A percentile compares a stretch with the other conserved stretches of the same genome.
Conservation (phyloP, 2,113 vertebrate species). For the Rynchops niger region DNA sequence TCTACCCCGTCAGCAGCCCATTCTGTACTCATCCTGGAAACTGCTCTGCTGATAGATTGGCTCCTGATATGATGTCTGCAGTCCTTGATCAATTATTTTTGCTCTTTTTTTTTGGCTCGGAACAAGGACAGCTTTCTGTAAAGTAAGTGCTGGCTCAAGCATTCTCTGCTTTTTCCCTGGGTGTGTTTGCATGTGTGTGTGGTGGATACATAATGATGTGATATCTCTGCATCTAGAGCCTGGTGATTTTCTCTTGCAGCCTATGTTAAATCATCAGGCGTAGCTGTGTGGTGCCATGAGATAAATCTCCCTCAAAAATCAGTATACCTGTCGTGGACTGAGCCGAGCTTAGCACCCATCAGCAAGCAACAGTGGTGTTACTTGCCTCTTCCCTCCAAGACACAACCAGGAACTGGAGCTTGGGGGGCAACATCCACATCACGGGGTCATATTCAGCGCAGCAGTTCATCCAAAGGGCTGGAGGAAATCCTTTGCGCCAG, state of each 20-base stretch:
- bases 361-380: not conserved
- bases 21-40: not conserved
- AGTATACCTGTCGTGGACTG: not conserved
- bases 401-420: not conserved
- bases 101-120: not conserved
- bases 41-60: not conserved
- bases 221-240: not conserved
- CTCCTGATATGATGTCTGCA: not conserved
- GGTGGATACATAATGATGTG: not conserved
- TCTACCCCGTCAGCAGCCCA: not conserved
- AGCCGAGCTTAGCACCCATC: not conserved
- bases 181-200: not conserved
- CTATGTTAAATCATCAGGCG: not conserved
- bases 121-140: not conserved
- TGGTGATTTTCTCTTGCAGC: not conserved
- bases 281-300: not conserved
- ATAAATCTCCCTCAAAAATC: not conserved
- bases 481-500: not conserved
- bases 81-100: constrained; percentile 6
- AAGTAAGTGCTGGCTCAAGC: constrained; percentile 2
- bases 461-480: not conserved
- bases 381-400: not conserved
- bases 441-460: not conserved
- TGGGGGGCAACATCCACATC: not conserved
- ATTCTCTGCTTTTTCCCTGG: not conserved